These are phyloP conservation scores for Polydrusus cervinus DNA, from an alignment of 2,888 invertebrate species.

Conservation along the genomic window DNA sequence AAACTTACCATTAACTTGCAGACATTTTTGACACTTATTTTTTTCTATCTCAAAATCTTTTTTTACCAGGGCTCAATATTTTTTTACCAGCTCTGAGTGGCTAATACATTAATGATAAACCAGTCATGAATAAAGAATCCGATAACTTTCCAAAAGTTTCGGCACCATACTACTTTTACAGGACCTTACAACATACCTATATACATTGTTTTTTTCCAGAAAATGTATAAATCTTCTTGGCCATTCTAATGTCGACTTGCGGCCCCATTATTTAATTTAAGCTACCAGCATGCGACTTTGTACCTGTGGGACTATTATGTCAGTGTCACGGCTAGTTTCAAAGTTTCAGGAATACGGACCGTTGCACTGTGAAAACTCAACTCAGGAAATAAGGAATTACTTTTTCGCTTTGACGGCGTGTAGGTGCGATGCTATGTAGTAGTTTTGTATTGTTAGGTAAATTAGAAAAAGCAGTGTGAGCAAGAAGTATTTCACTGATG, in stretches of 20 bases:
- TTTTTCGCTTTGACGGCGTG: neutral
- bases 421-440: neutral
- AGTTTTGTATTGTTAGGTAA: neutral
- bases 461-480: no score
- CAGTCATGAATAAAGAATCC: no score
- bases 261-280: conserved; percentile 18
- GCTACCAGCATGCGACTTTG: neutral
- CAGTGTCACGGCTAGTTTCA: conserved; percentile 10
- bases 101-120: no score
- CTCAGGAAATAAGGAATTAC: conserved; percentile 8
- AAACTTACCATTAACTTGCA: no score
- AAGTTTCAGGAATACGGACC: conserved; percentile 1
- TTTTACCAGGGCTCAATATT: no score
- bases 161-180: no score
- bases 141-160: no score
- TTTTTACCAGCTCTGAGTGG: no score
- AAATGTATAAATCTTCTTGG: neutral
- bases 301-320: conserved; percentile 12
- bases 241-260: conserved; percentile 8
- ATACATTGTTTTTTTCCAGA: neutral
- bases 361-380: conserved; percentile 1
- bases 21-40: no score
- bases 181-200: no score
- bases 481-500: no score
- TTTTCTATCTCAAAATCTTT: no score